A percentile compares a stretch with the other conserved stretches of the same genome.
Conservation (phyloP, 2,113 vertebrate genomes). For the Barnardius zonarius region DNA sequence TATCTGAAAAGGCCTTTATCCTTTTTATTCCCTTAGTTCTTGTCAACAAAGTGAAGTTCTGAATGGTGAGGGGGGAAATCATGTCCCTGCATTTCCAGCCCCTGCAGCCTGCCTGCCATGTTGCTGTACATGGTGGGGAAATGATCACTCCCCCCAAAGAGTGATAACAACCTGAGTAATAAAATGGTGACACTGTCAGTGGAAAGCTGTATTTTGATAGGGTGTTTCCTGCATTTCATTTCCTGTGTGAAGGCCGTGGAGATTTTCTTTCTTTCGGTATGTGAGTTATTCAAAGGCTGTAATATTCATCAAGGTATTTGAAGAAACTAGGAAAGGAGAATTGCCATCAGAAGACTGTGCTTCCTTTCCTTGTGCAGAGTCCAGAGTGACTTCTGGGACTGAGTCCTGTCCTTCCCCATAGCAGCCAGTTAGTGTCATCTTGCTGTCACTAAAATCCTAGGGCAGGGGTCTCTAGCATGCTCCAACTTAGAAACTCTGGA, state of each 20-base stretch:
- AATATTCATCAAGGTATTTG: not conserved
- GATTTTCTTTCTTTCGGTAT: not conserved
- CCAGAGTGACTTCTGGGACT: not conserved
- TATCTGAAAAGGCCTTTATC: slow-evolving; percentile 1
- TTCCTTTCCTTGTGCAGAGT: not conserved
- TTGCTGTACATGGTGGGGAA: not conserved
- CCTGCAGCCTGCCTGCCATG: not conserved
- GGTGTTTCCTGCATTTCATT: not conserved
- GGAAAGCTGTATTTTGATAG: not conserved
- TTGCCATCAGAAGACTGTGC: not conserved
- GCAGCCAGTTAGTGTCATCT: not conserved
- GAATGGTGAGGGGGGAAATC: slow-evolving; percentile 13
- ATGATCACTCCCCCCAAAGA: not conserved
- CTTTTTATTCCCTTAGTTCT: slow-evolving; percentile 49
- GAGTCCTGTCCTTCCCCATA: not conserved
- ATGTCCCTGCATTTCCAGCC: not conserved
- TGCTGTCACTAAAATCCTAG: not conserved
- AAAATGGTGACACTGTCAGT: not conserved
- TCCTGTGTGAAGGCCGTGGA: not conserved
- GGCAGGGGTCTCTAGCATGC: not conserved
- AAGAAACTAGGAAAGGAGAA: not conserved
- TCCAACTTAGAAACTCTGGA: not conserved
- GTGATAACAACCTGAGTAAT: not conserved
- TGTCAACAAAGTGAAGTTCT: slow-evolving; percentile 62
- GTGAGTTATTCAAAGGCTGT: not conserved